These are phyloP conservation scores for Phyllotreta striolata DNA, from an alignment of 2,888 invertebrate species.

Conservation along the genomic window DNA sequence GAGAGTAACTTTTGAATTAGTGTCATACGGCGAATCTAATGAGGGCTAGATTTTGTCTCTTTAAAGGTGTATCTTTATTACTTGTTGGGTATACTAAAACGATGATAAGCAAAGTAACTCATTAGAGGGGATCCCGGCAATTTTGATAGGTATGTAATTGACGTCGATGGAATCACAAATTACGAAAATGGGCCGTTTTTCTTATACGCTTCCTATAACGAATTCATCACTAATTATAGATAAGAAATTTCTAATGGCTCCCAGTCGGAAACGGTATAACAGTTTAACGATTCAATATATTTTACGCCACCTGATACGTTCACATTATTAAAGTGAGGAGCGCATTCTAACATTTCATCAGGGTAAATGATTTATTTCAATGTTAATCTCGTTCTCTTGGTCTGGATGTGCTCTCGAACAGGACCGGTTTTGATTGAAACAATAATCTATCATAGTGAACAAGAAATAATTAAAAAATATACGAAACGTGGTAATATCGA, in stretches of 20 bases:
- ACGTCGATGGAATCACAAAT: no score
- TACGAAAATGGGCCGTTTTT: no score
- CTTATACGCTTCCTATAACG: no score
- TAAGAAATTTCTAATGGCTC: conserved; percentile 1
- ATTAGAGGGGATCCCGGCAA: no score
- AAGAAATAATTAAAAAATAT: no score
- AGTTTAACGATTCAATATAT: conserved; percentile 27
- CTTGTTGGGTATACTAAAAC: neutral
- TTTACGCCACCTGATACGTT: conserved; percentile 34
- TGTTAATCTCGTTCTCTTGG: conserved; percentile 19
- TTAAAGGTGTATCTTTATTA: conserved; percentile 1
- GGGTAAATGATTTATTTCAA: conserved; percentile 29
- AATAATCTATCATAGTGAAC: no score
- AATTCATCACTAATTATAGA: neutral
- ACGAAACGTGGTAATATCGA: no score
- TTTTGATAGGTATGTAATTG: no score
- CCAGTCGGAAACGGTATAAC: neutral
- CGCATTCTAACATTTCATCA: conserved; percentile 32
- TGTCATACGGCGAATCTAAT: conserved; percentile 2
- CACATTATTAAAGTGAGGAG: conserved; percentile 26
- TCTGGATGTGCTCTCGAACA: no score
- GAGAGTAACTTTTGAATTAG: conserved; percentile 16
- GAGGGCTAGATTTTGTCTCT: conserved; percentile 8
- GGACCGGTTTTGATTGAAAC: no score
- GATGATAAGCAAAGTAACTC: no score